These are phyloP conservation scores for Anagrus nilaparvatae DNA, from an alignment of 1,140 invertebrate genomes.

Conservation along the genomic window DNA sequence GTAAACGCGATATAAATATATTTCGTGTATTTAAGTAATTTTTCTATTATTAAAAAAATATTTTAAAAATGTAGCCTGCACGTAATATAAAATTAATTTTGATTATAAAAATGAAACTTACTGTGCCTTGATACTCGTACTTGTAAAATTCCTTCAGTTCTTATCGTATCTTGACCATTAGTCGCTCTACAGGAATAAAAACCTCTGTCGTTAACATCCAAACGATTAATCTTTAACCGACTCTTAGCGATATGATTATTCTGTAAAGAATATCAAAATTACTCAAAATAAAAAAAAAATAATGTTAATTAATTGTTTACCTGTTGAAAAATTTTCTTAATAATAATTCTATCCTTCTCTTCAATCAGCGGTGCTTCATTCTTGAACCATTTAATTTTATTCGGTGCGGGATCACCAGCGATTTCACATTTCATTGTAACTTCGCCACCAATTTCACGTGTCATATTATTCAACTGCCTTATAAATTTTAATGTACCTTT, in stretches of 20 bases:
- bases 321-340: constrained; percentile 35
- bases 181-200: constrained; percentile 58
- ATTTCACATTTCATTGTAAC: constrained; percentile 59
- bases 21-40: too few relatives aligned
- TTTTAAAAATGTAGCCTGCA: too few relatives aligned
- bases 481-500: constrained; percentile 36
- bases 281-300: not conserved
- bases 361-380: constrained; percentile 51
- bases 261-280: not conserved
- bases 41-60: too few relatives aligned
- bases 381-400: constrained; percentile 56
- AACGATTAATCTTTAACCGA: constrained; percentile 47
- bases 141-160: constrained; percentile 49
- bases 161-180: constrained; percentile 49
- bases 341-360: constrained; percentile 42
- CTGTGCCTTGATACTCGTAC: constrained; percentile 38
- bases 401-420: constrained; percentile 49
- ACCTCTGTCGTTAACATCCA: constrained; percentile 57
- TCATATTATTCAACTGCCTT: constrained; percentile 48
- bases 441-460: constrained; percentile 49
- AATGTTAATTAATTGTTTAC: constrained; percentile 13
- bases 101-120: too few relatives aligned
- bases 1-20: too few relatives aligned
- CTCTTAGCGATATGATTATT: constrained; percentile 22
- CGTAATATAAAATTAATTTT: too few relatives aligned